phyloP scores from a whole-genome alignment of 2,113 vertebrate species.

The Etia nguti region DNA sequence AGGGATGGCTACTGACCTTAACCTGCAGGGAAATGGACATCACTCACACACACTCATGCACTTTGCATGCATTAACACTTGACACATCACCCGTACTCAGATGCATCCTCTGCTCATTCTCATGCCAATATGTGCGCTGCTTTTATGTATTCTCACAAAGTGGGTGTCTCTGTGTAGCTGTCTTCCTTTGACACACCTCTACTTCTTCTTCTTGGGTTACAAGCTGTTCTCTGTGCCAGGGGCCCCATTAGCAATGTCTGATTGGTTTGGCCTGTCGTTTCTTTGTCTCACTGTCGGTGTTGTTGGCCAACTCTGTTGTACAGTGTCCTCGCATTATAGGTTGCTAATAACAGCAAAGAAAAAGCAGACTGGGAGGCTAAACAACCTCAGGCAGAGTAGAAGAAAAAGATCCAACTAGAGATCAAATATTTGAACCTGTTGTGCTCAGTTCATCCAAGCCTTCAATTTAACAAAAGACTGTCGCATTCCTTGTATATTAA shows the following conservation, averaged over 20 bases:
- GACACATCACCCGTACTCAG: not conserved
- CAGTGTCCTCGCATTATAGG: not conserved
- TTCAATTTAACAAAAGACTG: conserved; percentile 9
- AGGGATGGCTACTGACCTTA: conserved; percentile 48
- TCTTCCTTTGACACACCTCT: not conserved
- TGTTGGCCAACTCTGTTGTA: not conserved
- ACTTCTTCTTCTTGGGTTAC: not conserved
- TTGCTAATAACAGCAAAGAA: not conserved
- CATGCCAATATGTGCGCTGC: not conserved
- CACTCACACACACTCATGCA: conserved; percentile 21
- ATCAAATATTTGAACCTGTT: conserved; percentile 22
- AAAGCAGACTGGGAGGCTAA: not conserved
- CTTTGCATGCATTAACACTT: conserved; percentile 30
- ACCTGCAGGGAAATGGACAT: conserved; percentile 51
- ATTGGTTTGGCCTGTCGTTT: conserved; percentile 10
- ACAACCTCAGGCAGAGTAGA: not conserved
- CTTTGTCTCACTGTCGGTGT: conserved; percentile 5
- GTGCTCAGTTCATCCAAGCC: not conserved
- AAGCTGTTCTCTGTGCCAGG: not conserved
- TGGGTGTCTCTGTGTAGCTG: not conserved
- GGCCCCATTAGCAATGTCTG: conserved; percentile 31
- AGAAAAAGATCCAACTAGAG: not conserved
- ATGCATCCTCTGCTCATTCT: not conserved
- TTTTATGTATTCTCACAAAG: not conserved
- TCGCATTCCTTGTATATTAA: not conserved